phyloP scores from a whole-genome alignment of 2,113 vertebrate species.

The Pollimyrus isidori region DNA sequence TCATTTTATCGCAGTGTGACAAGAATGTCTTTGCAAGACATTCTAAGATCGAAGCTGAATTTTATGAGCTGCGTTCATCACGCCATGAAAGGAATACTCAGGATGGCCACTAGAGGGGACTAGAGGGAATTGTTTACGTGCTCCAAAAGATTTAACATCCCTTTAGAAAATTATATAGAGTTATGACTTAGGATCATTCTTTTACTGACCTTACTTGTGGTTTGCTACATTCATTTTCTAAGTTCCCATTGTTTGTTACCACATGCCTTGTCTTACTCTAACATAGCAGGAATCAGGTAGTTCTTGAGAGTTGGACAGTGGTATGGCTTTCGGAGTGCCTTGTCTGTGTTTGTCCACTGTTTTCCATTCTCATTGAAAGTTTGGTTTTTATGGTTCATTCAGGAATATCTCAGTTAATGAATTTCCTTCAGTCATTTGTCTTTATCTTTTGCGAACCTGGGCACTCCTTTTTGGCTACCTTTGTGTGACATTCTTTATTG shows the following conservation, averaged over 20 bases:
- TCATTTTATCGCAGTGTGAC: background rate
- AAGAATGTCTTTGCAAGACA: background rate
- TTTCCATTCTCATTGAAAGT: background rate
- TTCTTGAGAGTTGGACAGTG: background rate
- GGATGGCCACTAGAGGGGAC: background rate
- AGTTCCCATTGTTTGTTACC: no score
- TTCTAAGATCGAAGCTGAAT: background rate
- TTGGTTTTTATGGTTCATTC: background rate
- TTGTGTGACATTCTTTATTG: background rate
- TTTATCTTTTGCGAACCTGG: background rate
- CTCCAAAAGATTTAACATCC: background rate
- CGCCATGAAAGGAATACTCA: background rate
- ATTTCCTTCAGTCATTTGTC: background rate
- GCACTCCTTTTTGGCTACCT: background rate
- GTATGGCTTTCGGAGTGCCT: background rate
- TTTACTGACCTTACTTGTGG: background rate
- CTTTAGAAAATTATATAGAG: background rate
- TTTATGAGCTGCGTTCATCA: background rate
- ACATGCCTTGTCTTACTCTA: background rate
- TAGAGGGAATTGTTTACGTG: background rate
- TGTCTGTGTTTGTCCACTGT: background rate
- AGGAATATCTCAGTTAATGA: background rate
- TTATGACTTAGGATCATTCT: background rate
- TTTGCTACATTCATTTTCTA: no score
- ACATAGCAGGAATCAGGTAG: background rate